These are phyloP conservation scores for Oedothorax gibbosus DNA, from an alignment of 1,140 invertebrate genomes.

Conservation along the genomic window DNA sequence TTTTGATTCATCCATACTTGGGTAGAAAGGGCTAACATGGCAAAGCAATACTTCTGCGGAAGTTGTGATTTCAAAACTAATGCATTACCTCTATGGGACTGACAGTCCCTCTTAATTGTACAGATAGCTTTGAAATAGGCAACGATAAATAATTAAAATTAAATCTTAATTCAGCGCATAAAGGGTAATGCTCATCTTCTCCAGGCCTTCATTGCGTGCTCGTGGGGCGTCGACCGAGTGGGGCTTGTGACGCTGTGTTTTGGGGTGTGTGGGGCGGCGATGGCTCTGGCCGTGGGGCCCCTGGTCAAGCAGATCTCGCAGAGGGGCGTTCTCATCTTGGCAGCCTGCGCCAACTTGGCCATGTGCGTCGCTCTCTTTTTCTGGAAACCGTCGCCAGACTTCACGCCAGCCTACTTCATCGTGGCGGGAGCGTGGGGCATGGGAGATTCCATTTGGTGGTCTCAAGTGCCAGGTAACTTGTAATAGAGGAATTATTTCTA, in stretches of 20 bases:
- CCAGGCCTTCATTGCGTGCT: constrained; percentile 92
- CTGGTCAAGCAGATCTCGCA: constrained; percentile 93
- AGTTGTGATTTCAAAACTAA: no score
- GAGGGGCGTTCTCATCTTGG: constrained; percentile 84
- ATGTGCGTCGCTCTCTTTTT: constrained; percentile 82
- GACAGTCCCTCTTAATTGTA: no score
- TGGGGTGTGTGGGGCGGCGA: constrained; percentile 89
- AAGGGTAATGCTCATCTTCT: no score
- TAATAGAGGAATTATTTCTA: not conserved
- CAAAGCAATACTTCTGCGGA: no score
- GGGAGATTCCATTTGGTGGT: constrained; percentile 97
- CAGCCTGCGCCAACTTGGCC: constrained; percentile 80
- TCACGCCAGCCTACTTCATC: constrained; percentile 86
- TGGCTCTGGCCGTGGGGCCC: constrained; percentile 88
- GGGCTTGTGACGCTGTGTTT: constrained; percentile 97
- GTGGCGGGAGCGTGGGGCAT: constrained; percentile 95
- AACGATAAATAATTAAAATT: no score
- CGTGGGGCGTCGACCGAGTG: constrained; percentile 88
- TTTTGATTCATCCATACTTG: no score
- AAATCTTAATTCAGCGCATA: no score
- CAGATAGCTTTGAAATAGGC: no score
- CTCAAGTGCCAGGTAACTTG: constrained; percentile 91
- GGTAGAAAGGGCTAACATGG: no score
- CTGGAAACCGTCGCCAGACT: constrained; percentile 87
- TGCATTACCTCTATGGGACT: no score